A percentile compares a stretch with the other conserved stretches of the same genome.
Evolutionary conservation across 2,797 vertebrate genomes (phyloP).

Genomic region (Oryzias dopingdopingensis): DNA sequence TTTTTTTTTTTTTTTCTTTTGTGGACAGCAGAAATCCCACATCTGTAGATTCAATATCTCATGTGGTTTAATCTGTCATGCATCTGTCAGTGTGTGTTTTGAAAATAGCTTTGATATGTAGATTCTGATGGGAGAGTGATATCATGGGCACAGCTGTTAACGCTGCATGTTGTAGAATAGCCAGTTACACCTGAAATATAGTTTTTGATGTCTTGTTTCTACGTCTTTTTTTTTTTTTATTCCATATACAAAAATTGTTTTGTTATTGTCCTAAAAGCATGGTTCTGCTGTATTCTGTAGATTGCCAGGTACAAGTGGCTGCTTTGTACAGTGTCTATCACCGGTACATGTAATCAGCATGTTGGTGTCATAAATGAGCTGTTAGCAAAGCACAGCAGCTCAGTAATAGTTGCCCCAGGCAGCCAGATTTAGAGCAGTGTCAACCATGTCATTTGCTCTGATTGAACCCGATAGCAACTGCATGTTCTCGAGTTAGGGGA

Average conservation of each 20-base stretch:
- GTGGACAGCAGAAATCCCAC: no score
- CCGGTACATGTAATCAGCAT: constrained; percentile 20
- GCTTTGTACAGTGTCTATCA: constrained; percentile 4
- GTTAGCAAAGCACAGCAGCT: constrained; percentile 24
- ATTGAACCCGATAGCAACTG: constrained; percentile 28
- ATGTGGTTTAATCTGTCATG: neutral
- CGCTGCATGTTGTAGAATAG: neutral
- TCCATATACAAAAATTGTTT: constrained; percentile 1
- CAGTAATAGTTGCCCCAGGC: constrained; percentile 23
- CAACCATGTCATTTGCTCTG: constrained; percentile 39
- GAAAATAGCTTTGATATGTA: constrained; percentile 6
- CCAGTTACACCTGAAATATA: neutral
- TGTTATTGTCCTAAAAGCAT: neutral
- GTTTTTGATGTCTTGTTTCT: neutral
- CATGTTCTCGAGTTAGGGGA: constrained; percentile 15
- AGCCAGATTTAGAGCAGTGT: constrained; percentile 34
- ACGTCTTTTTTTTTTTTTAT: neutral
- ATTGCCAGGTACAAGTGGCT: constrained; percentile 20
- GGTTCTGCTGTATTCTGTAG: neutral
- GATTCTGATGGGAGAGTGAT: constrained; percentile 7
- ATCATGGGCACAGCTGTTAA: neutral
- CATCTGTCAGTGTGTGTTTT: constrained; percentile 34
- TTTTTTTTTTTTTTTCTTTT: no score
- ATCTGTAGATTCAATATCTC: no score
- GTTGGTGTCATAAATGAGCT: constrained; percentile 33